These are phyloP conservation scores for Phrixothrix hirtus DNA, from an alignment of 2,888 invertebrate species.

Conservation along the genomic window DNA sequence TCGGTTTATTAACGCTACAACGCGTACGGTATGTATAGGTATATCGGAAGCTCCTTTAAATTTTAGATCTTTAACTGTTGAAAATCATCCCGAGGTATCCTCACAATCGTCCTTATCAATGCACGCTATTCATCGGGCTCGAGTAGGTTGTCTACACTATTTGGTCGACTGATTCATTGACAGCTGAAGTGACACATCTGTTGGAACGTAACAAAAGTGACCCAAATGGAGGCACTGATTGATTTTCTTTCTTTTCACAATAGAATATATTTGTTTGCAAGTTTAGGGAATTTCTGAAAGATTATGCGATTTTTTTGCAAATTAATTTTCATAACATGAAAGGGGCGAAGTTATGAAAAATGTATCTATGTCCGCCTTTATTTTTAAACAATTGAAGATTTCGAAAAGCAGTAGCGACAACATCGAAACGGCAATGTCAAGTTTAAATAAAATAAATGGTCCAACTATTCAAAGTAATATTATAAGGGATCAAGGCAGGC, in stretches of 20 bases:
- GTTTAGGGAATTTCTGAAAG: conserved; percentile 6
- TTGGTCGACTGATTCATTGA: conserved; percentile 46
- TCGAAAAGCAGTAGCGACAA: too few species aligned
- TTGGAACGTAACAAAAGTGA: conserved; percentile 49
- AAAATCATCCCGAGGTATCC: conserved; percentile 39
- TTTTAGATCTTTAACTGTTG: conserved; percentile 42
- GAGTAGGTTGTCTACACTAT: conserved; percentile 10
- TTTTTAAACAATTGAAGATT: too few species aligned
- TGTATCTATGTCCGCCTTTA: too few species aligned
- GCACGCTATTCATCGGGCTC: not conserved
- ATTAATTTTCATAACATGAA: conserved; percentile 2
- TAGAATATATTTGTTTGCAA: conserved; percentile 10
- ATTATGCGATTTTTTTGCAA: not conserved
- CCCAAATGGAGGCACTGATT: conserved; percentile 50
- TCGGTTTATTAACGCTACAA: conserved; percentile 51
- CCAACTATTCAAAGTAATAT: conserved; percentile 23
- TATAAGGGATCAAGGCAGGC: conserved; percentile 29
- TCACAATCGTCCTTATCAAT: conserved; percentile 20
- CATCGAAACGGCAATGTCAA: conserved; percentile 11
- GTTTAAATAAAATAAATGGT: conserved; percentile 21
- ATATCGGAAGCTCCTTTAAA: conserved; percentile 47
- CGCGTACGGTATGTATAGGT: conserved; percentile 22
- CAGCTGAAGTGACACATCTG: conserved; percentile 54
- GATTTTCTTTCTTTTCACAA: conserved; percentile 37
- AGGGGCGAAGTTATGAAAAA: too few species aligned